Conservation (phyloP, 2,797 vertebrate genomes). For the Lepus townsendii region DNA sequence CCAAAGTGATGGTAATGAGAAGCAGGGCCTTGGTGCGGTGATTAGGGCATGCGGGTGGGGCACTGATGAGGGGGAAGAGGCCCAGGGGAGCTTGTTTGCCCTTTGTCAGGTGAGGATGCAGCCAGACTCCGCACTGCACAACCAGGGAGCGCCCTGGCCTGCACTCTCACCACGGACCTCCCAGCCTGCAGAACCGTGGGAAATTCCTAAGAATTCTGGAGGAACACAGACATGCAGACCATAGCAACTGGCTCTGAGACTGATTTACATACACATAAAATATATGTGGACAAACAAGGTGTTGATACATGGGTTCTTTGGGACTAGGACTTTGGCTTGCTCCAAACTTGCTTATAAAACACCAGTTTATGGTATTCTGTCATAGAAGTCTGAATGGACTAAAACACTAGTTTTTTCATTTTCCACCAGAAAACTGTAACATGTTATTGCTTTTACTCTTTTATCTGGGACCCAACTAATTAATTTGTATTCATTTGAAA, state of each 20-base stretch:
- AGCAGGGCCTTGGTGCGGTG: background rate
- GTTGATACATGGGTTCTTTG: too few relatives aligned
- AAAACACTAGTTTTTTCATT: background rate
- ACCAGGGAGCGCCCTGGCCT: background rate
- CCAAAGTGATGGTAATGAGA: background rate
- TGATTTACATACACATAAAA: too few relatives aligned
- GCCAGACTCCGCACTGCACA: background rate
- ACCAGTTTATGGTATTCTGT: background rate
- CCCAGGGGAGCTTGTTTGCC: background rate
- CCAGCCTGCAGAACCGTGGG: background rate
- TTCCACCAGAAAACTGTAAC: constrained; percentile 49
- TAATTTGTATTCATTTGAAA: too few relatives aligned
- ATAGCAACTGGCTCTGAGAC: too few relatives aligned
- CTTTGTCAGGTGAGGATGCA: background rate
- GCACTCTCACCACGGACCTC: background rate
- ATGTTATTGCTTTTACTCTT: constrained; percentile 12
- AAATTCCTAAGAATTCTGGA: background rate
- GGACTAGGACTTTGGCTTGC: too few relatives aligned
- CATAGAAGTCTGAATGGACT: background rate
- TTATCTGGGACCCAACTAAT: background rate
- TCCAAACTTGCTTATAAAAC: background rate
- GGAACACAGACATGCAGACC: too few relatives aligned
- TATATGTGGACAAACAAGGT: too few relatives aligned
- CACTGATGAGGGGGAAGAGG: background rate
- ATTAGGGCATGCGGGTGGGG: too few relatives aligned